Percentiles rank a stretch among this genome's conserved stretches.
These are phyloP conservation scores for Sardina pilchardus DNA, from an alignment of 2,113 vertebrate genomes.

Conservation along the genomic window DNA sequence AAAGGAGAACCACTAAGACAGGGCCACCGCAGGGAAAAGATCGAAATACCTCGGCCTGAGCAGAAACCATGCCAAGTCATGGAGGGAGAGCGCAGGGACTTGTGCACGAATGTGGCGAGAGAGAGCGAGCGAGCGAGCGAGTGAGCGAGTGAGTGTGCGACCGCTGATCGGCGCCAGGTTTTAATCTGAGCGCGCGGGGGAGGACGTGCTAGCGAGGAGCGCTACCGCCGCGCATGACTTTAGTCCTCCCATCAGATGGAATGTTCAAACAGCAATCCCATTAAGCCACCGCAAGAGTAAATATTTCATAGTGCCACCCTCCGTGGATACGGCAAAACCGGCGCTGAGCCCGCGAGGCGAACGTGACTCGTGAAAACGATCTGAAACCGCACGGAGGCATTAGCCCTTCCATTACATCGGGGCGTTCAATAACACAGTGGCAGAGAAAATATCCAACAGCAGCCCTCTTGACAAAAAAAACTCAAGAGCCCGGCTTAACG, in stretches of 20 bases:
- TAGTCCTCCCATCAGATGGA: background rate
- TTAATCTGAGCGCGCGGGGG: background rate
- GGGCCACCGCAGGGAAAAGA: background rate
- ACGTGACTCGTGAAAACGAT: background rate
- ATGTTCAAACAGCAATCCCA: constrained; percentile 7
- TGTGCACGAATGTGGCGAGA: background rate
- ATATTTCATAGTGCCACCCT: background rate
- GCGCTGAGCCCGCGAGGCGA: background rate
- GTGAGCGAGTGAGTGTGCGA: background rate
- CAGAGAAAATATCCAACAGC: background rate
- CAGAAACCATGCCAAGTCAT: constrained; percentile 6
- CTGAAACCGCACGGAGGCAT: background rate
- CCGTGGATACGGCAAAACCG: background rate
- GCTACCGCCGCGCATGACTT: background rate
- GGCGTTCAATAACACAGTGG: background rate
- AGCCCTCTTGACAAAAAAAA: too few species aligned
- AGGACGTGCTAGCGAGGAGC: background rate
- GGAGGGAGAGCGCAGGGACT: background rate
- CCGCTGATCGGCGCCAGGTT: background rate
- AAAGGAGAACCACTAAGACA: background rate
- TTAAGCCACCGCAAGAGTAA: background rate
- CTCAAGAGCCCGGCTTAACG: background rate
- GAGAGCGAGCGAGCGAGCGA: too few species aligned
- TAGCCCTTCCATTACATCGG: background rate
- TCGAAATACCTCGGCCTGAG: constrained; percentile 5